These are phyloP conservation scores for Rhinogobius similis DNA, from an alignment of 2,113 vertebrate genomes.

Conservation along the genomic window DNA sequence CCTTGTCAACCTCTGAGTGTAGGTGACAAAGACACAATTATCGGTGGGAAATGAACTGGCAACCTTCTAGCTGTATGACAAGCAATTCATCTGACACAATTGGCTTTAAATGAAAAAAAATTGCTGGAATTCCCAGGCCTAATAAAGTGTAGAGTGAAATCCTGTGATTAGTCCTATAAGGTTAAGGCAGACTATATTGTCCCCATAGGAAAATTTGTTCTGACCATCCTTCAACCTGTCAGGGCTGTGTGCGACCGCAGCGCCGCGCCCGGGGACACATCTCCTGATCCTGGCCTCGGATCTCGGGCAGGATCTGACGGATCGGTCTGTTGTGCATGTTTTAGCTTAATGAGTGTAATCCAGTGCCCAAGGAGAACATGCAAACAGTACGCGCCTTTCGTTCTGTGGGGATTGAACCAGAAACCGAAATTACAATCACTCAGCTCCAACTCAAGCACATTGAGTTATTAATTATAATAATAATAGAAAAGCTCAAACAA, in stretches of 20 bases:
- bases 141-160: neutral
- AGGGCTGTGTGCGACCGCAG: neutral
- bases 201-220: neutral
- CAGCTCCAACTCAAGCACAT: too few relatives aligned
- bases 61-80: neutral
- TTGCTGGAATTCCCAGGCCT: neutral
- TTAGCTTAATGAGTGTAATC: neutral
- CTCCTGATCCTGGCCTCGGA: too few relatives aligned
- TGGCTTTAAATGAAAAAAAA: neutral
- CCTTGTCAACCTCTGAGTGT: too few relatives aligned
- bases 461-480: too few relatives aligned
- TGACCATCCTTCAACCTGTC: neutral
- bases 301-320: neutral
- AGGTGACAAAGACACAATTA: neutral
- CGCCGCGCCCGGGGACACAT: neutral
- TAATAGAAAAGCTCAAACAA: too few relatives aligned
- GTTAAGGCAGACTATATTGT: neutral
- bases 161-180: neutral
- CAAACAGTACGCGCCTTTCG: neutral
- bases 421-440: too few relatives aligned
- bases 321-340: neutral
- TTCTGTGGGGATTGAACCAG: neutral
- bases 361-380: neutral
- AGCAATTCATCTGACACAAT: neutral
- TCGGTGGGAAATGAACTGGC: neutral